Percentiles rank a stretch among this genome's conserved stretches.
Conservation (phyloP, 2,888 invertebrate species). For the Melieria crassipennis region DNA sequence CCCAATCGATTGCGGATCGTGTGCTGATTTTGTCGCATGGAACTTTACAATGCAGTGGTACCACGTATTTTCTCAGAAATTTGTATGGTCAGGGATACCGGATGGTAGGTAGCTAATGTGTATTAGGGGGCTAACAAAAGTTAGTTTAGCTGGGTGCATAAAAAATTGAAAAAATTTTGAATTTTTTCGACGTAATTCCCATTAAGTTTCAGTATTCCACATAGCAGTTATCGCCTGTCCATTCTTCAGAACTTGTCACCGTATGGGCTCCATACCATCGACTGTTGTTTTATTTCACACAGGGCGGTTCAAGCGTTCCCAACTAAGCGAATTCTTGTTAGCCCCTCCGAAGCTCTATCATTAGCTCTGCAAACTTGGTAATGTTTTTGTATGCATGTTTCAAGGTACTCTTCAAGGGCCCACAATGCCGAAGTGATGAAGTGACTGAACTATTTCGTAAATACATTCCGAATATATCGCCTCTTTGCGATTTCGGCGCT, state of each 20-base stretch:
- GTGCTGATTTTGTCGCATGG: slow-evolving; percentile 87
- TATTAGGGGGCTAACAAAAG: too few relatives aligned
- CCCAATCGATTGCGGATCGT: slow-evolving; percentile 82
- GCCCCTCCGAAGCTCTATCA: too few relatives aligned
- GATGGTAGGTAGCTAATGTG: slow-evolving; percentile 64
- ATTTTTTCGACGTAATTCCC: too few relatives aligned
- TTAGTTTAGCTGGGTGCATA: too few relatives aligned
- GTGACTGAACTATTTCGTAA: slow-evolving; percentile 23
- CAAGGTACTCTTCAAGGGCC: slow-evolving; percentile 23
- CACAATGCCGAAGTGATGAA: slow-evolving; percentile 9
- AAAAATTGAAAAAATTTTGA: too few relatives aligned
- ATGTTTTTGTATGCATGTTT: background rate
- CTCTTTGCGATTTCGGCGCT: slow-evolving; percentile 24
- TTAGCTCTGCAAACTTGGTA: background rate
- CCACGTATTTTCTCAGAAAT: slow-evolving; percentile 80
- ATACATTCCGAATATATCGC: slow-evolving; percentile 24
- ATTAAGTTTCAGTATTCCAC: too few relatives aligned
- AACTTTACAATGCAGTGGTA: slow-evolving; percentile 80
- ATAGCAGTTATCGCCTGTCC: too few relatives aligned
- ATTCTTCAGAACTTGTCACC: too few relatives aligned
- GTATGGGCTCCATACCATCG: too few relatives aligned
- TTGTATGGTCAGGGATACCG: slow-evolving; percentile 86
- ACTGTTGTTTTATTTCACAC: too few relatives aligned
- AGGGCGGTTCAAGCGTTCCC: too few relatives aligned
- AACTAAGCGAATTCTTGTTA: too few relatives aligned